A percentile compares a stretch with the other conserved stretches of the same genome.
Conservation (phyloP, 2,888 invertebrate genomes). For the Drosophila subquinaria region DNA sequence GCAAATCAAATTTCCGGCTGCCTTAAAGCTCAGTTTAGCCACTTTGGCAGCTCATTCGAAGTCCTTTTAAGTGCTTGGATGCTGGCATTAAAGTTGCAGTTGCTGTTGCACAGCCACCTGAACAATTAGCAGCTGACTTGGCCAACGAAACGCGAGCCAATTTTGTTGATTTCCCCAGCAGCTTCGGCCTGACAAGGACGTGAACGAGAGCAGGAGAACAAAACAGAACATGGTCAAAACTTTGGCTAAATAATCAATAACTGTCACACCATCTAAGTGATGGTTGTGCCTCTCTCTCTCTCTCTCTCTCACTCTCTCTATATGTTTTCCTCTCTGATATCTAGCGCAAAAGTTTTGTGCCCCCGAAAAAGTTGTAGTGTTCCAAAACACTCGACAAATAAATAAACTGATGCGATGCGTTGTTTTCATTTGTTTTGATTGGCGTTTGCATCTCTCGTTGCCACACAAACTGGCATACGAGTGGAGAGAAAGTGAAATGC, state of each 20-base stretch:
- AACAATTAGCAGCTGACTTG: slow-evolving; percentile 60
- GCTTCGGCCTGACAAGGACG: slow-evolving; percentile 7
- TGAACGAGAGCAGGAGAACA: background rate
- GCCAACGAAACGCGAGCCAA: slow-evolving; percentile 47
- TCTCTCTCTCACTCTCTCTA: background rate
- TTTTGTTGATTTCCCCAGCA: slow-evolving; percentile 70
- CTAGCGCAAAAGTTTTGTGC: slow-evolving; percentile 37
- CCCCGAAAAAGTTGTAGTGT: slow-evolving; percentile 51
- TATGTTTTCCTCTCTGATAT: background rate
- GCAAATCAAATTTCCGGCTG: slow-evolving; percentile 73
- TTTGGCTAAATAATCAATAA: slow-evolving; percentile 70
- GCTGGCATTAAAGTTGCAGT: slow-evolving; percentile 49
- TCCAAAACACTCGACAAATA: slow-evolving; percentile 53
- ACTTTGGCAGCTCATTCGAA: slow-evolving; percentile 44
- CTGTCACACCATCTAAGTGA: slow-evolving; percentile 60
- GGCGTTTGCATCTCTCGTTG: slow-evolving; percentile 48
- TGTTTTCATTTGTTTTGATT: slow-evolving; percentile 69
- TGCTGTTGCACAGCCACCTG: slow-evolving; percentile 38
- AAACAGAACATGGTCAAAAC: slow-evolving; percentile 18
- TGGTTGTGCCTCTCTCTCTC: background rate
- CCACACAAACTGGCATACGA: slow-evolving; percentile 2
- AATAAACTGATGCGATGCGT: slow-evolving; percentile 54
- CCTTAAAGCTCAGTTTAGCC: slow-evolving; percentile 56
- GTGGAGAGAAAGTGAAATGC: slow-evolving; percentile 41
- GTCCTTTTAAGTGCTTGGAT: slow-evolving; percentile 34